Conservation (phyloP, 1,140 invertebrate genomes). For the Limonius californicus region DNA sequence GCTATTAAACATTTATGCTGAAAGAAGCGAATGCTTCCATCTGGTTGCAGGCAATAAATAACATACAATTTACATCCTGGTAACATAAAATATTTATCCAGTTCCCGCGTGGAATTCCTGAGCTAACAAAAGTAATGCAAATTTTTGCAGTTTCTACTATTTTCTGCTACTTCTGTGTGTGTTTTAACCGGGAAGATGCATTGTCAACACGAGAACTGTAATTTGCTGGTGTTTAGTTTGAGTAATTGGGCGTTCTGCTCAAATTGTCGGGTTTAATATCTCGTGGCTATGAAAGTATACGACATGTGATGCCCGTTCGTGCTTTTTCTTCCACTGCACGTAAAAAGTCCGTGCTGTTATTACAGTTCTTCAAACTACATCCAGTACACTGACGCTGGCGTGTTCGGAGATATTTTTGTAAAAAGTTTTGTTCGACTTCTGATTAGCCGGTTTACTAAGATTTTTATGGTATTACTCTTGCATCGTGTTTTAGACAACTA, state of each 20-base stretch:
- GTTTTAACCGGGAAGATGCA: not conserved
- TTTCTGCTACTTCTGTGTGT: not conserved
- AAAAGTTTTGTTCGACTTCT: no score
- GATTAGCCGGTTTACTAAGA: no score
- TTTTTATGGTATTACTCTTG: no score
- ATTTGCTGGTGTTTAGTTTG: slow-evolving; percentile 11
- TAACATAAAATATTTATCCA: no score
- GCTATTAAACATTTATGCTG: not conserved
- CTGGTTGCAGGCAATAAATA: not conserved
- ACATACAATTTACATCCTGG: not conserved
- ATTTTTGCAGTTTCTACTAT: not conserved
- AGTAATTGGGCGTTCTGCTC: not conserved
- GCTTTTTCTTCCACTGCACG: no score
- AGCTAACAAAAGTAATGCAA: not conserved
- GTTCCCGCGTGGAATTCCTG: not conserved
- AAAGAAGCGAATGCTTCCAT: not conserved
- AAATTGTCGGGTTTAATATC: slow-evolving; percentile 2
- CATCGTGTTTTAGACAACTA: no score
- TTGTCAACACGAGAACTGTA: slow-evolving; percentile 5
- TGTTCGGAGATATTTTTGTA: no score
- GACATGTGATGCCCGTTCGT: not conserved
- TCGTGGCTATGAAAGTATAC: not conserved
- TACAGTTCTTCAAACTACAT: no score
- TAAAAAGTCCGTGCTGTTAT: no score
- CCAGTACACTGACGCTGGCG: no score